Evolutionary conservation across 2,888 invertebrate genomes (phyloP), one percentile per base, ranked within the genome.

Genomic region (Danaus chrysippus): DNA sequence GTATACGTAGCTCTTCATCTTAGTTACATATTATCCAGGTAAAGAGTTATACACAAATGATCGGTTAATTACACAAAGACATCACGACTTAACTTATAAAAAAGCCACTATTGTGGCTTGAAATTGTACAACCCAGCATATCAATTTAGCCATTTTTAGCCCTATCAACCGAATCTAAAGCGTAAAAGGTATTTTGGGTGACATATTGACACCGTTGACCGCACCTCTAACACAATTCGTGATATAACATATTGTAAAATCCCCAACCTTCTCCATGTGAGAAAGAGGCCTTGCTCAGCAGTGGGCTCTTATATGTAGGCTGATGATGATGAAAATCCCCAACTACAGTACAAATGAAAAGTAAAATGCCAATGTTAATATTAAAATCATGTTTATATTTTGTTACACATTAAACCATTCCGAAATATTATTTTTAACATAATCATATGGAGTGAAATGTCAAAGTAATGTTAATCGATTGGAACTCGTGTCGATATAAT

Each of bases 171-270:
- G 71, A 67, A 73, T 74, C 74, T 70, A 67, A 68, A 60, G 59
- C 66, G 62, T 63, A 56, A 73, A 71, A 73, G 73, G 67, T 69
- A 74, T 71, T 74, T 75, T 74, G 73, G 73, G 71, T 72, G 67
- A 65, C 68, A 64, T 68, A 70, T 69, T 69, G 70, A 71, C 72
- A 69, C 65, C 63, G 68, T 65, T 72, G 69, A 72, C 72, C 70
- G 65, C 64, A 58, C 67, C 58, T 65, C 66, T 63, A 69, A n/a
- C 13, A 46, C 13, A 46, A 46, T n/a, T n/a, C n/a, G 13, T 13
- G n/a, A 46, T 13, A 46, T 46, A 46, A 13, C 13, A 13, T 46
- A 8, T n/a, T n/a, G 43, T 43, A 43, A 13, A 13, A 13, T n/a
- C 13, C 46, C n/a, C 44, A n/a, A n/a, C n/a, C n/a, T n/a, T n/a